Evolutionary conservation across 1,140 invertebrate species (phyloP), one percentile per base, ranked within the genome.

Genomic region (Propsilocerus akamusi): DNA sequence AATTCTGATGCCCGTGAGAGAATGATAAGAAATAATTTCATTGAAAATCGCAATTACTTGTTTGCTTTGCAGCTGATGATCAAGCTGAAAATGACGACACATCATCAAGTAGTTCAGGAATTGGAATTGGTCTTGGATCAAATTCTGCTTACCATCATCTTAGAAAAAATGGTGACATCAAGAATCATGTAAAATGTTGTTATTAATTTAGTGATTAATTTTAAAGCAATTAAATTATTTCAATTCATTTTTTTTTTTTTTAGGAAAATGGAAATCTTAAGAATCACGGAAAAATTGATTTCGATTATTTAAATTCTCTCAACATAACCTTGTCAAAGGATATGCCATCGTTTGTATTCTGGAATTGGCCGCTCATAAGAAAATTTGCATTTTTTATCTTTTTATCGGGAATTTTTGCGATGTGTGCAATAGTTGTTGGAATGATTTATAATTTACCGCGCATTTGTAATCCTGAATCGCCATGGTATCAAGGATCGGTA

Each of bases 401-500:
- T 32, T 61, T 85, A 46, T 81, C 81, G 6, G 67, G 73, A 12
- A 61, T 86, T 6, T 61, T 79, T 10, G 80, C 76, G 3, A 81
- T 81, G 62, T 64, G 81, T 46, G 78, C 75, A 2, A 65, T 83
- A 2, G 79, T 83, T 3, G 71, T 85, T 48, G 75, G 73, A 7
- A 73, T 83, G 65, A 78, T 86, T 20, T 67, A 73, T 12, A 75
- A 72, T 1, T 72, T 86, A 62, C 83, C 83, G 20, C 77, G 71
- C 60, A 71, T 71, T 51, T 87, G 80, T 53, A 78, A 81, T 60
- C 79, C 77, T 26, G 64, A 70, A 50, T 55, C 57, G 60, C 67
- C 80, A 49, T 91, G 86, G 86, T 85, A 83, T 70, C 81, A 86
- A 68, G 82, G 84, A 11, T 76, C 74, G 48, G 68, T 86, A 2